phyloP scores from a whole-genome alignment of 2,888 invertebrate species.

The Cryptocheilus praepositus region DNA sequence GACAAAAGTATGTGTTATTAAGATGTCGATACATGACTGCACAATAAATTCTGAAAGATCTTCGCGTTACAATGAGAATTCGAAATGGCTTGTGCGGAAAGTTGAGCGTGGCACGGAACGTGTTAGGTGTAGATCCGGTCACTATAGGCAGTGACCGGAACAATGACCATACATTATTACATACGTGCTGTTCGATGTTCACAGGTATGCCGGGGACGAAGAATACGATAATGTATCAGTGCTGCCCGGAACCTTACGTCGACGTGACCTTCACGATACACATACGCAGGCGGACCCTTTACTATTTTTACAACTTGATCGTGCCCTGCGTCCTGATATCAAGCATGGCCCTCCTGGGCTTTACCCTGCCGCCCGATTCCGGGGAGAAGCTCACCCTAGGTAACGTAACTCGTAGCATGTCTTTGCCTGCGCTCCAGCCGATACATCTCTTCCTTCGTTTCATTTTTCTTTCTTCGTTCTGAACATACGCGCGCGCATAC shows the following conservation, averaged over 20 bases:
- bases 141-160: too few relatives aligned
- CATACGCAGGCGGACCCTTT: conserved; percentile 95
- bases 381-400: conserved; percentile 97
- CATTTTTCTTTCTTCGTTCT: conserved; percentile 28
- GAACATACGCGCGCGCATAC: neutral
- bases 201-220: conserved; percentile 94
- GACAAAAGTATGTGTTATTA: too few relatives aligned
- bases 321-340: conserved; percentile 99
- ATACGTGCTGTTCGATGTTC: conserved; percentile 37
- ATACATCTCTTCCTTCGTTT: conserved; percentile 29
- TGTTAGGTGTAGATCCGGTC: neutral
- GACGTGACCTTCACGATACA: conserved; percentile 98
- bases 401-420: conserved; percentile 76
- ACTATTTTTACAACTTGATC: conserved; percentile 99
- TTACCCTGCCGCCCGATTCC: conserved; percentile 98
- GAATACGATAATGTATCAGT: conserved; percentile 92
- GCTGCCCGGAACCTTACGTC: conserved; percentile 95
- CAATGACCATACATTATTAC: too few relatives aligned
- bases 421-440: conserved; percentile 40
- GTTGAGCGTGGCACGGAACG: too few relatives aligned
- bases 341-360: conserved; percentile 98
- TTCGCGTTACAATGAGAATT: too few relatives aligned
- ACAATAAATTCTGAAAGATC: too few relatives aligned
- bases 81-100: neutral
- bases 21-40: too few relatives aligned